Evolutionary conservation across 2,797 vertebrate genomes (phyloP), one percentile per base, ranked within the genome.

Genomic region (Aulostomus chinensis): DNA sequence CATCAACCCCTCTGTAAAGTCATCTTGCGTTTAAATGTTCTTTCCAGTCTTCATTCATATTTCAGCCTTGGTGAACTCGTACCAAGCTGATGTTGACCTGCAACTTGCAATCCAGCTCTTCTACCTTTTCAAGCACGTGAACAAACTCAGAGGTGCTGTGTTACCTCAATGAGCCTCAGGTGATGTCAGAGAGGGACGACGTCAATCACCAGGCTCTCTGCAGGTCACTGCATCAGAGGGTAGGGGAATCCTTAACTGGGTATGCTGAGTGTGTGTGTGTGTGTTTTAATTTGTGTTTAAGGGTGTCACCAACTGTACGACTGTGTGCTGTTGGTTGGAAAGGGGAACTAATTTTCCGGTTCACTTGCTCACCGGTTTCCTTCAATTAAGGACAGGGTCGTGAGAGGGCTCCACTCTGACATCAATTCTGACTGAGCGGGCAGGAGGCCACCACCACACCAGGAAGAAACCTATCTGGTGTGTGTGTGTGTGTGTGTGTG

Each of bases 281-380:
- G 21, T 39, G 15, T 16, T 28, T 2, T 33, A 33, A 21, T 55
- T 32, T 26, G 52, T 62, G 54, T 61, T 52, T 60, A 51, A 31
- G 28, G 14, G 48, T 34, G 31, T 69, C 53, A 75, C 40, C 12
- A 4, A 60, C 61, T 74, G 55, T 69, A 76, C 60, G 24, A 63
- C 16, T 17, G 28, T 47, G 73, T 45, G 68, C 18, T 68, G 56
- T 53, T 38, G 47, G 45, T 54, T 64, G 56, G 64, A 68, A 66
- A 67, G 67, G 76, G 65, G 68, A 83, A 84, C 67, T 79, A 63
- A 89, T 88, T 87, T 88, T 87, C 76, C 26, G 76, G 49, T 84
- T 68, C 68, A 53, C 72, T 84, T 75, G 80, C 63, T 86, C 68
- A 69, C 68, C 20, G 48, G 63, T 51, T 79, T 77, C 69, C 81